Percentiles rank a stretch among this genome's conserved stretches.
These are phyloP conservation scores for Temnothorax rugatulus DNA, from an alignment of 2,888 invertebrate genomes.

Conservation along the genomic window DNA sequence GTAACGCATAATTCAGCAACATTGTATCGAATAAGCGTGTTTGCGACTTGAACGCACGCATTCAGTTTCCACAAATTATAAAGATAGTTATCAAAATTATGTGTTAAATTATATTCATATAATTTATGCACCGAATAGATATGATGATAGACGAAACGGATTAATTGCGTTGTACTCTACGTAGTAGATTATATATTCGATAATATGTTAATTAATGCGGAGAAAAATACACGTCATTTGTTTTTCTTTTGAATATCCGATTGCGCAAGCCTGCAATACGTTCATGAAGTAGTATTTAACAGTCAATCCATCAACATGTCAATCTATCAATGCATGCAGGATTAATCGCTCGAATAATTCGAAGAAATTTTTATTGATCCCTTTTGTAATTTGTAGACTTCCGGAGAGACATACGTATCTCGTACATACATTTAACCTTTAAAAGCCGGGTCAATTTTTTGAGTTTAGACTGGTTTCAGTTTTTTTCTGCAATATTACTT, in stretches of 20 bases:
- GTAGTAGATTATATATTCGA: background rate
- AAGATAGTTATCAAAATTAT: background rate
- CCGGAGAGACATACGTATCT: background rate
- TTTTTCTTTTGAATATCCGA: slow-evolving; percentile 31
- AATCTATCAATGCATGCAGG: background rate
- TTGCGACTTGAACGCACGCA: background rate
- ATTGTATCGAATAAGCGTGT: background rate
- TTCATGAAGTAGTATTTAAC: background rate
- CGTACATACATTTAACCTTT: slow-evolving; percentile 15
- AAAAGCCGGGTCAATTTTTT: background rate
- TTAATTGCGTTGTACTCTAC: background rate
- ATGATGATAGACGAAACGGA: background rate
- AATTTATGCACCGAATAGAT: background rate
- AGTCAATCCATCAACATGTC: background rate
- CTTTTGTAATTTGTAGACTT: background rate
- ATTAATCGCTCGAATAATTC: slow-evolving; percentile 14
- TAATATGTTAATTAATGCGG: slow-evolving; percentile 3
- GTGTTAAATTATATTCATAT: background rate
- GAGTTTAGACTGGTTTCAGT: background rate
- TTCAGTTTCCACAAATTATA: background rate
- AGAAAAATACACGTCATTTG: background rate
- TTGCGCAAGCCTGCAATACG: slow-evolving; percentile 3
- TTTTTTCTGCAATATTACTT: background rate
- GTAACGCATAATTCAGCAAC: slow-evolving; percentile 11
- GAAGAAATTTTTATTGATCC: background rate